Evolutionary conservation across 2,113 vertebrate species (phyloP), one percentile per base, ranked within the genome.

Genomic region (Myotis davidii): DNA sequence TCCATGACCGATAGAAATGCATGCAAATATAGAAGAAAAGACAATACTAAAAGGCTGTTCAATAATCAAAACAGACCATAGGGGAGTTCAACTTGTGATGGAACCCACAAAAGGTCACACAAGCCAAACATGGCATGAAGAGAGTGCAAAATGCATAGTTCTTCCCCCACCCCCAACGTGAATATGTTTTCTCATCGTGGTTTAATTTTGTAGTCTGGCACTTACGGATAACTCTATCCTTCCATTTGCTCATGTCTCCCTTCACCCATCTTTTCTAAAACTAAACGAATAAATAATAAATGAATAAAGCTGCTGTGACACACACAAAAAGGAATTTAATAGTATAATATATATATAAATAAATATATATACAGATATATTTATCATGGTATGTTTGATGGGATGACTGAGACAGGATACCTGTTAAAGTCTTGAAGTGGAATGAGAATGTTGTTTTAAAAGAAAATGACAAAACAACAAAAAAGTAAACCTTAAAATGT

Each of bases 341-440:
- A 99, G 97, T 98, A 98, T 98, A 98, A 98, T 98, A 98, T 98
- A 98, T 98, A 98, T 98, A 98, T 98, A 98, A 97, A 98, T 98
- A 98, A 97, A 98, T 98, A 98, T 98, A 98, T 98, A 99, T 97
- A 98, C 98, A 99, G 98, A 99, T 98, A 98, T 99, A 98, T 98
- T 98, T 98, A 99, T 98, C 98, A 97, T 96, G 98, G 98, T 97
- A 98, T 98, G 99, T 98, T 98, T 98, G 99, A 98, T 96, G 98
- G 97, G 96, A 97, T 93, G 98, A 98, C 98, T 99, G 98, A 98
- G 99, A 98, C 98, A 99, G 98, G 98, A 98, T 98, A 98, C 98
- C 99, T 99, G 98, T 99, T 98, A 91, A 98, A 97, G 95, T 98
- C 98, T 98, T 98, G 97, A 98, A 69, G 88, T 83, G 6, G 96